These are phyloP conservation scores for Callosobruchus maculatus DNA, from an alignment of 2,888 invertebrate genomes.

Conservation along the genomic window DNA sequence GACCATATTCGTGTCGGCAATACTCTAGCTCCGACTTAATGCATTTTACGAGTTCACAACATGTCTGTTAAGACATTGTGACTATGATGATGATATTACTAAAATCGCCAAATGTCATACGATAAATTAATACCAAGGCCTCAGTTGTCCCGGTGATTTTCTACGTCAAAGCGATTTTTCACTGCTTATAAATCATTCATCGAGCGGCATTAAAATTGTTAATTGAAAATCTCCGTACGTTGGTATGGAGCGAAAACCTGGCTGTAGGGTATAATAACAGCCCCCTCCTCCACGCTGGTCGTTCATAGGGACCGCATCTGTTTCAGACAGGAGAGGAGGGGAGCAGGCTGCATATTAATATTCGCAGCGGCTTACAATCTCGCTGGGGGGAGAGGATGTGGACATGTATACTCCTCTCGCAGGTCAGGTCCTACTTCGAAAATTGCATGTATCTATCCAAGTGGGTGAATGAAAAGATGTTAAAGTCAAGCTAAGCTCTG, in stretches of 20 bases:
- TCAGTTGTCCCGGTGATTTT: no score
- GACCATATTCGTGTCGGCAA: no score
- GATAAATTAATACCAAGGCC: no score
- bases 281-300: not conserved
- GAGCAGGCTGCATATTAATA: not conserved
- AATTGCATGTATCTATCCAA: no score
- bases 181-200: not conserved
- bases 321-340: not conserved
- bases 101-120: no score
- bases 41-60: no score
- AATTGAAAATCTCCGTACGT: not conserved
- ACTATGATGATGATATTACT: no score
- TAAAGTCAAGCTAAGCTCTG: no score
- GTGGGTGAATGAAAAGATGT: no score
- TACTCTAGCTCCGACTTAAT: no score
- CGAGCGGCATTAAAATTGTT: not conserved
- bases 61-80: no score
- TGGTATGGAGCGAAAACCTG: not conserved
- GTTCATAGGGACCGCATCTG: not conserved
- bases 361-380: not conserved
- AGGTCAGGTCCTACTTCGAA: no score
- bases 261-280: not conserved
- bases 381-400: not conserved
- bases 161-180: not conserved
- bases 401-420: not conserved